Conservation (phyloP, 37 sponge, comb jelly and placozoan genomes). For the Ianthella basta region DNA sequence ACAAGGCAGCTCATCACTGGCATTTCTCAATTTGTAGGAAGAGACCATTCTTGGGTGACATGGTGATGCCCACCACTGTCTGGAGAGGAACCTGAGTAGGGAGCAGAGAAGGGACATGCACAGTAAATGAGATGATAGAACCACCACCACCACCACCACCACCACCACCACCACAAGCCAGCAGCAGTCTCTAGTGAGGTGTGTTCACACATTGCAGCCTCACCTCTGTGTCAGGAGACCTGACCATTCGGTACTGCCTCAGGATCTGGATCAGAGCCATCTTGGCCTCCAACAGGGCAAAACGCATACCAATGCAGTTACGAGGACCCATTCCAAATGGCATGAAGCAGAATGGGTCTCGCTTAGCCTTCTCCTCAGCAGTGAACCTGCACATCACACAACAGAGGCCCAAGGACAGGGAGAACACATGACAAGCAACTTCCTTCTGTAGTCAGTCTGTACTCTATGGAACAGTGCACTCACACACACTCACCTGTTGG, state of each 20-base stretch:
- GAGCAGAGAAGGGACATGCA: background rate
- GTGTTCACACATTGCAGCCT: too few relatives aligned
- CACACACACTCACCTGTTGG: slow-evolving; percentile 49
- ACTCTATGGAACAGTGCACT: too few relatives aligned
- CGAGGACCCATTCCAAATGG: slow-evolving; percentile 86
- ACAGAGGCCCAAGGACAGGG: background rate
- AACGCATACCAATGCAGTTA: slow-evolving; percentile 79
- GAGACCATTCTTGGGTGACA: slow-evolving; percentile 68
- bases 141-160: too few relatives aligned
- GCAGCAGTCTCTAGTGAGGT: background rate
- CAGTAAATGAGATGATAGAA: background rate
- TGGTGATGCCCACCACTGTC: slow-evolving; percentile 58
- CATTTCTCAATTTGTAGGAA: background rate
- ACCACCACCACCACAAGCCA: too few relatives aligned
- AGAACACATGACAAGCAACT: too few relatives aligned
- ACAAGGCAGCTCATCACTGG: too few relatives aligned
- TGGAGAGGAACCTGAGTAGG: slow-evolving; percentile 43
- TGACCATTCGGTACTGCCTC: slow-evolving; percentile 57
- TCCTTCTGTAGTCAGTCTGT: too few relatives aligned
- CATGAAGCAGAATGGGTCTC: slow-evolving; percentile 53
- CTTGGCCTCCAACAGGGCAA: slow-evolving; percentile 81
- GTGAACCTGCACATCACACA: slow-evolving; percentile 54
- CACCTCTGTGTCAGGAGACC: slow-evolving; percentile 51
- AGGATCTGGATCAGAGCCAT: slow-evolving; percentile 60
- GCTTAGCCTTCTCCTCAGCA: slow-evolving; percentile 59